Evolutionary conservation across 2,888 invertebrate genomes (phyloP).

Genomic region (Pristionchus entomophagus): DNA sequence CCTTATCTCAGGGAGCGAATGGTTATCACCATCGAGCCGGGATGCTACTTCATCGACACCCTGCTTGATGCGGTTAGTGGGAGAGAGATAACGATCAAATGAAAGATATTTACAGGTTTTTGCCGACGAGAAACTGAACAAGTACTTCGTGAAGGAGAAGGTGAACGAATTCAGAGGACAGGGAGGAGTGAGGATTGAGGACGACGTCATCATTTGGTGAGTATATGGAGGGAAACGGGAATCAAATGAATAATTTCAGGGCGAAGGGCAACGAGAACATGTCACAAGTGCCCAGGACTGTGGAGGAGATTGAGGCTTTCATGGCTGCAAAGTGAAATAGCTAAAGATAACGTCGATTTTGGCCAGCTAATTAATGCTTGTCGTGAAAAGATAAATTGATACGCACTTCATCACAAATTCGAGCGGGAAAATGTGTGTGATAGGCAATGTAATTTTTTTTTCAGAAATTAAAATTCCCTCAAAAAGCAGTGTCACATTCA

Average conservation of each 20-base stretch:
- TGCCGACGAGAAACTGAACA: constrained; percentile 83
- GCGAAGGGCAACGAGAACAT: constrained; percentile 88
- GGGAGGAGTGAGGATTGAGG: constrained; percentile 95
- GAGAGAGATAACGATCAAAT: neutral
- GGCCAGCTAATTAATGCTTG: too few relatives aligned
- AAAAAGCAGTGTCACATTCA: too few relatives aligned
- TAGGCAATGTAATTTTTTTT: too few relatives aligned
- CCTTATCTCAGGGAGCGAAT: constrained; percentile 42
- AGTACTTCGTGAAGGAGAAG: constrained; percentile 85
- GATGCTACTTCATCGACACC: constrained; percentile 92
- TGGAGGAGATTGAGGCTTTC: constrained; percentile 76
- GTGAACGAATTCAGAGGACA: constrained; percentile 86
- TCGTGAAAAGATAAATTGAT: too few relatives aligned
- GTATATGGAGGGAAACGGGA: too few relatives aligned
- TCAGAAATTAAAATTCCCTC: too few relatives aligned
- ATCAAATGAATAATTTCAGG: neutral
- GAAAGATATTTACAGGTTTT: constrained; percentile 82
- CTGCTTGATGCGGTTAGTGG: constrained; percentile 77
- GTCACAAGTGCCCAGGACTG: constrained; percentile 87
- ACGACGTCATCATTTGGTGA: constrained; percentile 90
- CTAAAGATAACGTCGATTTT: too few relatives aligned
- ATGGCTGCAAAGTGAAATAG: constrained; percentile 64
- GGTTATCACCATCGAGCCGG: constrained; percentile 91
- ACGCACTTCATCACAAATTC: too few relatives aligned
- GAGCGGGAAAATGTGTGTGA: too few relatives aligned